A percentile compares a stretch with the other conserved stretches of the same genome.
phyloP scores from a whole-genome alignment of 2,113 vertebrate species.

The Cichladusa arquata region DNA sequence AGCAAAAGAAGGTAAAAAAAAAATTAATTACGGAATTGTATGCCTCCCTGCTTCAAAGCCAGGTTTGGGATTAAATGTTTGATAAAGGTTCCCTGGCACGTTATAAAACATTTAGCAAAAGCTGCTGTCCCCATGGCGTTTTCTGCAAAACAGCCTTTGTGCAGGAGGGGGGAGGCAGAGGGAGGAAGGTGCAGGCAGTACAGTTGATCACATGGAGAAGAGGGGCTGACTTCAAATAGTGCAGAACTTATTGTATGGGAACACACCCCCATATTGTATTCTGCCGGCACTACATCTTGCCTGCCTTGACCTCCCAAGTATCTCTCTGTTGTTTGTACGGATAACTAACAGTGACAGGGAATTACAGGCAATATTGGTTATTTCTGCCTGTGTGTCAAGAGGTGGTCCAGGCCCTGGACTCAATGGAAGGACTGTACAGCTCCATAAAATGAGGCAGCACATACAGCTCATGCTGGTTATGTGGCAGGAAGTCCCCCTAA shows the following conservation, averaged over 20 bases:
- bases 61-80: slow-evolving; percentile 84
- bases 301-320: background rate
- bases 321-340: background rate
- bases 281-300: background rate
- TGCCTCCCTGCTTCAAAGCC: slow-evolving; percentile 84
- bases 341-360: background rate
- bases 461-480: rapidly evolving
- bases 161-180: background rate
- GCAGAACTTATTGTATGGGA: background rate
- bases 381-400: background rate
- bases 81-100: slow-evolving; percentile 81
- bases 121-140: slow-evolving; percentile 60
- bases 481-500: background rate
- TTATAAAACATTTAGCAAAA: slow-evolving; percentile 80
- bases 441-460: background rate
- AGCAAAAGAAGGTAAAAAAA: slow-evolving; percentile 83
- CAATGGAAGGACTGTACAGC: background rate
- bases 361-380: background rate
- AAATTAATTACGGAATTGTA: slow-evolving; percentile 86
- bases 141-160: slow-evolving; percentile 63
- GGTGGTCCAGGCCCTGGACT: background rate
- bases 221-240: background rate
- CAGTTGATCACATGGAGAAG: background rate
- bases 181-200: background rate
- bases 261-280: background rate